Conservation (phyloP, 2,888 invertebrate species). For the Synergus japonicus region DNA sequence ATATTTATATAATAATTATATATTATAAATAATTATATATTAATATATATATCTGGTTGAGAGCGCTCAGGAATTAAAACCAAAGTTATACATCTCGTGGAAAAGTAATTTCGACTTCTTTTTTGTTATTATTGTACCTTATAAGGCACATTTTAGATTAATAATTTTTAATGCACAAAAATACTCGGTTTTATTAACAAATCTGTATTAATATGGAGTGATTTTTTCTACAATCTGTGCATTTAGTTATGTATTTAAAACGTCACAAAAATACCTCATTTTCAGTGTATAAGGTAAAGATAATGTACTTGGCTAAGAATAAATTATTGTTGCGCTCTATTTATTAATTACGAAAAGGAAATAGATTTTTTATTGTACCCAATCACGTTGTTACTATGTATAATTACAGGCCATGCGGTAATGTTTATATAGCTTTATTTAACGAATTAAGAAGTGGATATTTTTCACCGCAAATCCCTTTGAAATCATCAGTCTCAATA, state of each 20-base stretch:
- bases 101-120: neutral
- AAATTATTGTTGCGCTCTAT: constrained; percentile 27
- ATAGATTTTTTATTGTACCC: constrained; percentile 2
- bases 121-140: constrained; percentile 11
- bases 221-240: neutral
- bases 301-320: constrained; percentile 26
- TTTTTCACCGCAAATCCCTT: constrained; percentile 80
- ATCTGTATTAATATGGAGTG: constrained; percentile 9
- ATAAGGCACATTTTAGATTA: neutral
- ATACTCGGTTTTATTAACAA: constrained; percentile 12
- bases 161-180: constrained; percentile 11
- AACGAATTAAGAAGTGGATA: constrained; percentile 81
- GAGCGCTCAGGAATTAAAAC: constrained; percentile 19
- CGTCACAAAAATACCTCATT: constrained; percentile 24
- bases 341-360: constrained; percentile 11
- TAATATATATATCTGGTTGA: neutral
- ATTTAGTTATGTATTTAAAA: neutral
- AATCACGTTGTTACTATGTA: neutral
- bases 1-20: too few species aligned
- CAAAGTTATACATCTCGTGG: neutral
- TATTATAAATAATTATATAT: too few species aligned
- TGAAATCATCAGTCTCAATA: constrained; percentile 86
- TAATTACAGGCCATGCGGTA: too few species aligned
- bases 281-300: constrained; percentile 18
- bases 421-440: constrained; percentile 66